A percentile compares a stretch with the other conserved stretches of the same genome.
Conservation (phyloP, 2,113 vertebrate species). For the Hippocampus mohnikei region DNA sequence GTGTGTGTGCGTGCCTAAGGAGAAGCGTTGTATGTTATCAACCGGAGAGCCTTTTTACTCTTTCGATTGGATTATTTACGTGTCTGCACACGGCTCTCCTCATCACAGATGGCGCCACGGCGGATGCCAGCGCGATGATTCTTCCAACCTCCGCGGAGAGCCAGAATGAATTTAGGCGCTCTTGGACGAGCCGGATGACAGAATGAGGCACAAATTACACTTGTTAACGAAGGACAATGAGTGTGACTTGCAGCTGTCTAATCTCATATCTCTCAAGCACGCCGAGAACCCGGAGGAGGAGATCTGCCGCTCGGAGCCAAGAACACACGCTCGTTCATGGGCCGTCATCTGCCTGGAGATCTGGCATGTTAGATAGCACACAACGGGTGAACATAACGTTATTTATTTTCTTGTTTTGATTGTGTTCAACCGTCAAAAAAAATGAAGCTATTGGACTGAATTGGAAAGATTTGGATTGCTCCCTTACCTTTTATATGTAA, state of each 20-base stretch:
- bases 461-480: neutral
- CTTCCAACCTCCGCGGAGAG: conserved; percentile 60
- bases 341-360: conserved; percentile 39
- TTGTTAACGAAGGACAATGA: conserved; percentile 70
- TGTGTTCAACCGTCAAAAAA: conserved; percentile 12
- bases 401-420: conserved; percentile 27
- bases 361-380: conserved; percentile 42
- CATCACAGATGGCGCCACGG: conserved; percentile 68
- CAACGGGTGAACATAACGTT: conserved; percentile 33
- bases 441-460: conserved; percentile 13
- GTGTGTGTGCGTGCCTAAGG: conserved; percentile 2
- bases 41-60: neutral
- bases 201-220: conserved; percentile 68
- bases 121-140: conserved; percentile 65
- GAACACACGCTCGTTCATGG: conserved; percentile 31
- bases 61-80: neutral
- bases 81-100: conserved; percentile 40
- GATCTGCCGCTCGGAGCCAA: conserved; percentile 44
- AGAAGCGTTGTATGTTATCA: neutral
- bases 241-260: conserved; percentile 66
- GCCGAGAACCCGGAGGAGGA: conserved; percentile 48
- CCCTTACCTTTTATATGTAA: neutral
- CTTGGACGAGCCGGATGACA: conserved; percentile 63
- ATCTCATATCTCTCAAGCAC: conserved; percentile 63
- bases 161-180: conserved; percentile 68